Percentiles rank a stretch among this genome's conserved stretches.
Evolutionary conservation across 2,113 vertebrate species (phyloP).

Genomic region (Notechis scutatus): DNA sequence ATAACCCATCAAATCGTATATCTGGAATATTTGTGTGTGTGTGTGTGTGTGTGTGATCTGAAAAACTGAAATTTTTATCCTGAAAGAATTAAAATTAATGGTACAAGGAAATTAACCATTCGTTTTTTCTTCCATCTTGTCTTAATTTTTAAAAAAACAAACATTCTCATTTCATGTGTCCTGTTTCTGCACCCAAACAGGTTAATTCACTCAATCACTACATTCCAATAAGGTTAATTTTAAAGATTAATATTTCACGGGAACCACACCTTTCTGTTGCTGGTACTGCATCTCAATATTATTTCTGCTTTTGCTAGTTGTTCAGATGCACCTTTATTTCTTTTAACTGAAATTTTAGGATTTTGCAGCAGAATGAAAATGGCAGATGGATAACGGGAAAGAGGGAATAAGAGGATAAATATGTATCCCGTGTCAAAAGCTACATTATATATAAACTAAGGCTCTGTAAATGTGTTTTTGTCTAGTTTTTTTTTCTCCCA

Average conservation of each 20-base stretch:
- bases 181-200: not conserved
- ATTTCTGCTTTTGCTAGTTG: not conserved
- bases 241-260: too few species aligned
- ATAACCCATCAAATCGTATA: not conserved
- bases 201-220: too few species aligned
- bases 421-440: not conserved
- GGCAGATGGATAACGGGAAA: not conserved
- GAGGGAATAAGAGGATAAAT: not conserved
- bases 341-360: not conserved
- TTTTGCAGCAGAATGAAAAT: not conserved
- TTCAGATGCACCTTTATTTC: not conserved
- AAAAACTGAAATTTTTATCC: not conserved
- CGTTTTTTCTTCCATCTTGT: not conserved
- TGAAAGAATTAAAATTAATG: not conserved
- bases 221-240: too few species aligned
- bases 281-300: not conserved
- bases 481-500: not conserved
- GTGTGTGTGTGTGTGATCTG: not conserved
- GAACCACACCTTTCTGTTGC: not conserved
- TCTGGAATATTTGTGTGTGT: not conserved
- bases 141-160: too few species aligned
- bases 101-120: not conserved
- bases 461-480: not conserved
- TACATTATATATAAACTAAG: not conserved
- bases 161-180: not conserved